Evolutionary conservation across 2,797 vertebrate species (phyloP).

Genomic region (Amazonetta brasiliensis): DNA sequence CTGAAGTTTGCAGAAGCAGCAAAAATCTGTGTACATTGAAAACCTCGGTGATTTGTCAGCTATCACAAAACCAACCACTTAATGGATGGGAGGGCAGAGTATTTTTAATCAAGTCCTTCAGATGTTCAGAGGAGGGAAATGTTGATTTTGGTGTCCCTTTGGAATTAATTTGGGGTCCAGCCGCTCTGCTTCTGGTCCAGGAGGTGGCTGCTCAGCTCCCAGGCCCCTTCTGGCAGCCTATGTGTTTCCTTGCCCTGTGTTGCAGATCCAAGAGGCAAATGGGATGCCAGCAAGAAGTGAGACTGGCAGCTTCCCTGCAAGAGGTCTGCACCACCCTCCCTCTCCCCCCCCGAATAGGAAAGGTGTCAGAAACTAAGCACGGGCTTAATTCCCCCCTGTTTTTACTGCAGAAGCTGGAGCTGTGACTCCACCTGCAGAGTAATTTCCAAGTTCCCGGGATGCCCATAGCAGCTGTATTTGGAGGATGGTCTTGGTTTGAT

Average conservation of each 20-base stretch:
- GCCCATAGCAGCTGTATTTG: fast-evolving
- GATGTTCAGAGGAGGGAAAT: neutral
- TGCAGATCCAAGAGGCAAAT: neutral
- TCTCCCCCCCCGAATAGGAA: neutral
- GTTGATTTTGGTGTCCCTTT: neutral
- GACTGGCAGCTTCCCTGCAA: neutral
- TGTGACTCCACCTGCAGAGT: neutral
- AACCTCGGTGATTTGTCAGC: neutral
- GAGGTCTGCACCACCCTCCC: neutral
- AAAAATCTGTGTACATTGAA: neutral
- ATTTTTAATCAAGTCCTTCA: neutral
- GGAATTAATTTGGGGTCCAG: neutral
- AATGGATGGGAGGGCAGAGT: neutral
- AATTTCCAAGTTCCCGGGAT: neutral
- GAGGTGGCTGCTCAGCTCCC: fast-evolving
- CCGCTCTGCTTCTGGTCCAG: neutral
- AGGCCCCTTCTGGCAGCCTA: neutral
- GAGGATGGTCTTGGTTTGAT: neutral
- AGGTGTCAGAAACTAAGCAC: neutral
- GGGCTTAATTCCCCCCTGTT: neutral
- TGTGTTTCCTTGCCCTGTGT: neutral
- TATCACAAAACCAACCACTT: neutral
- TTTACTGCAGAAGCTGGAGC: neutral
- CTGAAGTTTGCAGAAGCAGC: conserved; percentile 47
- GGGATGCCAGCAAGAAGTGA: neutral